phyloP scores from a whole-genome alignment of 2,113 vertebrate genomes.

The Ciconia maguari region DNA sequence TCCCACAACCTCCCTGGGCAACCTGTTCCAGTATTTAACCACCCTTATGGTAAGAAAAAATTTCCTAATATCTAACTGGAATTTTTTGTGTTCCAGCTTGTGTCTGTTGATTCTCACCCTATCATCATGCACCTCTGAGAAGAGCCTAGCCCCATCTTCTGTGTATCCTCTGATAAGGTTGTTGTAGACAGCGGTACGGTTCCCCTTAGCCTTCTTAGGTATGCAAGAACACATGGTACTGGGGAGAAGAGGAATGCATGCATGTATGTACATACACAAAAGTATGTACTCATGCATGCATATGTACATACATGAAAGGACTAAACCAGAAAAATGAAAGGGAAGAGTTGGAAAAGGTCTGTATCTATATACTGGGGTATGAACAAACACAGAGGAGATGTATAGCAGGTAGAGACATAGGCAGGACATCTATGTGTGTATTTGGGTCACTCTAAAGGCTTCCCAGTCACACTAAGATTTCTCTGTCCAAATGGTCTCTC shows the following conservation, averaged over 20 bases:
- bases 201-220: not conserved
- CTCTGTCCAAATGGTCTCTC: not conserved
- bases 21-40: not conserved
- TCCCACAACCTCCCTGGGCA: not conserved
- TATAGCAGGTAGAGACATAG: not conserved
- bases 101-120: not conserved
- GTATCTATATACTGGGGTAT: not conserved
- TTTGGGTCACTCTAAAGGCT: not conserved
- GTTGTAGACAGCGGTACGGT: accelerated
- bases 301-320: accelerated
- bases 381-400: not conserved
- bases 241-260: not conserved
- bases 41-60: not conserved
- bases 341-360: not conserved
- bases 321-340: not conserved
- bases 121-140: not conserved
- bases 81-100: not conserved
- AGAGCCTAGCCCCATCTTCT: not conserved
- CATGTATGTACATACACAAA: not conserved
- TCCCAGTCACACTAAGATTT: not conserved
- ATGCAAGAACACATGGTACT: not conserved
- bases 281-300: not conserved
- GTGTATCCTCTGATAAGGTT: not conserved
- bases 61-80: not conserved
- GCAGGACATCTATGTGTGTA: not conserved